A percentile compares a stretch with the other conserved stretches of the same genome.
phyloP scores from a whole-genome alignment of 2,888 invertebrate species.

The Ramazzottius varieornatus region DNA sequence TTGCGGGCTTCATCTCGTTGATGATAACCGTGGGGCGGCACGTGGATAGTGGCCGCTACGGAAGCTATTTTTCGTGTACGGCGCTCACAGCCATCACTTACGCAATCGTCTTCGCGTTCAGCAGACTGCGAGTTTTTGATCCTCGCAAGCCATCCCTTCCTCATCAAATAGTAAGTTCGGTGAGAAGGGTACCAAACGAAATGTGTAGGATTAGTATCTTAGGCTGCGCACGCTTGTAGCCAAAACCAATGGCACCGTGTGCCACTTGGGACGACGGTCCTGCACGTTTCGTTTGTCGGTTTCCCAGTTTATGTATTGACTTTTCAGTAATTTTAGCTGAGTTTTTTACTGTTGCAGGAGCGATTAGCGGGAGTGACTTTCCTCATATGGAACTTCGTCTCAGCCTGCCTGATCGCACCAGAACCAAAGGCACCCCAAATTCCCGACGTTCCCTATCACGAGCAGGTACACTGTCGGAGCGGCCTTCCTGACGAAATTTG shows the following conservation, averaged over 20 bases:
- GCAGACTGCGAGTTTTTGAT: background rate
- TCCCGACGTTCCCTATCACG: background rate
- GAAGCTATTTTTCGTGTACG: background rate
- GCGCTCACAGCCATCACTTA: background rate
- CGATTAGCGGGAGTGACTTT: background rate
- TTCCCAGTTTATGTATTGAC: background rate
- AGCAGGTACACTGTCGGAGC: background rate
- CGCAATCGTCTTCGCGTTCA: background rate
- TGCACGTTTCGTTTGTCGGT: background rate
- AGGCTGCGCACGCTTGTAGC: too few relatives aligned
- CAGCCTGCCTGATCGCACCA: background rate
- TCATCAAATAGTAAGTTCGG: background rate
- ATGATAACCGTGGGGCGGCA: background rate
- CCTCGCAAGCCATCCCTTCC: background rate
- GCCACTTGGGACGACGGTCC: too few relatives aligned
- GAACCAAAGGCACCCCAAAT: background rate
- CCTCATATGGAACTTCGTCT: background rate
- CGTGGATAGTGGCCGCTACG: background rate
- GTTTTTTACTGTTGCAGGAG: background rate
- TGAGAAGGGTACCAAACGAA: too few relatives aligned
- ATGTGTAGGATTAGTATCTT: too few relatives aligned
- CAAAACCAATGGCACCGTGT: too few relatives aligned
- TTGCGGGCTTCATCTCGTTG: background rate
- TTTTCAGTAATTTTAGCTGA: background rate
- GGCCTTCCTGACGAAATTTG: background rate